Conservation (phyloP, 1,140 invertebrate species). For the Cydia splendana region DNA sequence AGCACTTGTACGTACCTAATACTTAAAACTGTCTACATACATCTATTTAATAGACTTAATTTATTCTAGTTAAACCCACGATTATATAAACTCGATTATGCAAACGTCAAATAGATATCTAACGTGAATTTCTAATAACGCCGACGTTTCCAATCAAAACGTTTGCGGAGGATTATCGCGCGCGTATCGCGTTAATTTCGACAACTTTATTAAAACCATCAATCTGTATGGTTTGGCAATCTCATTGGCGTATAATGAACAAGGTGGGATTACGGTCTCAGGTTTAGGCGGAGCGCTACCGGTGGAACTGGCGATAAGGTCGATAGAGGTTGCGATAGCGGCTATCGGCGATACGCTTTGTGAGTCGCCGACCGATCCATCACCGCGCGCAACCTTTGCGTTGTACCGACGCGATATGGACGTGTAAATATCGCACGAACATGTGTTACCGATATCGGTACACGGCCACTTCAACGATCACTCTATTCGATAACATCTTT, state of each 20-base stretch:
- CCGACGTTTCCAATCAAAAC: slow-evolving; percentile 35
- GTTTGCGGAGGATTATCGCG: slow-evolving; percentile 38
- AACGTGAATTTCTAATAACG: slow-evolving; percentile 22
- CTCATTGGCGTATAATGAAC: slow-evolving; percentile 66
- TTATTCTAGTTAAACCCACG: background rate
- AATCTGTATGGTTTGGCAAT: slow-evolving; percentile 52
- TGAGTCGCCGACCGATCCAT: slow-evolving; percentile 73
- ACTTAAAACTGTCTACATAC: too few species aligned
- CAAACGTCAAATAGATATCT: slow-evolving; percentile 24
- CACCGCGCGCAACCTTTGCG: slow-evolving; percentile 61
- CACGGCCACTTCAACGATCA: slow-evolving; percentile 62
- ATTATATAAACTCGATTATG: background rate
- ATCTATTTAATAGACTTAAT: background rate
- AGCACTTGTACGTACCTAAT: background rate
- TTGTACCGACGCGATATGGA: slow-evolving; percentile 62
- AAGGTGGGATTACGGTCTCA: slow-evolving; percentile 61
- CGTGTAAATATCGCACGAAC: slow-evolving; percentile 69
- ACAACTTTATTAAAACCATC: slow-evolving; percentile 60
- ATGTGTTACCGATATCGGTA: slow-evolving; percentile 68
- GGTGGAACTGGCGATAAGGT: slow-evolving; percentile 48
- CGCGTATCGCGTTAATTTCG: slow-evolving; percentile 39
- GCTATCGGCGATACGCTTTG: slow-evolving; percentile 73
- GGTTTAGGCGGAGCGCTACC: slow-evolving; percentile 47
- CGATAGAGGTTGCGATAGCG: slow-evolving; percentile 61
- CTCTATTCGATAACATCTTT: slow-evolving; percentile 66